Percentiles rank a stretch among this genome's conserved stretches.
These are phyloP conservation scores for Tinea pellionella DNA, from an alignment of 2,888 invertebrate genomes.

Conservation along the genomic window DNA sequence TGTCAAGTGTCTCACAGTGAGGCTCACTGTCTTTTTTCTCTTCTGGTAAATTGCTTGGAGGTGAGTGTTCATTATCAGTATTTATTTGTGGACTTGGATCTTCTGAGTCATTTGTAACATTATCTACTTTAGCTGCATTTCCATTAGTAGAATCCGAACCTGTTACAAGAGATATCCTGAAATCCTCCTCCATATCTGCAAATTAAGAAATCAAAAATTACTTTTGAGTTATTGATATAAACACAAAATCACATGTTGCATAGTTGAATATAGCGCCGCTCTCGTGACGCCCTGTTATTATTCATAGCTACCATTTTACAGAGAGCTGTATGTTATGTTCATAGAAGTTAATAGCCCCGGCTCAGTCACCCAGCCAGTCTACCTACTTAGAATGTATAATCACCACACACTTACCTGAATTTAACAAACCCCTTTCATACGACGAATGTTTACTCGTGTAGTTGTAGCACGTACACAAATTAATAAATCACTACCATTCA, in stretches of 20 bases:
- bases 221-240: no score
- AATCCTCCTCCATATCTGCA: not conserved
- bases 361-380: conserved; percentile 38
- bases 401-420: conserved; percentile 49
- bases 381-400: conserved; percentile 48
- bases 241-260: not conserved
- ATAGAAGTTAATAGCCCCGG: conserved; percentile 47
- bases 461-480: not conserved
- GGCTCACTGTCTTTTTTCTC: no score
- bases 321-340: not conserved
- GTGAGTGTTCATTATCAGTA: no score
- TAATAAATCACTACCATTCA: not conserved
- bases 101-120: not conserved
- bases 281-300: not conserved
- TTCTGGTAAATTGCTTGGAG: no score
- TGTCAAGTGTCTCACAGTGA: no score
- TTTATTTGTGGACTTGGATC: no score
- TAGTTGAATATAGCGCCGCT: not conserved
- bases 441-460: conserved; percentile 8
- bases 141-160: not conserved
- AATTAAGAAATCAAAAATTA: not conserved
- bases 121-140: not conserved
- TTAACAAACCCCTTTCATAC: conserved; percentile 18
- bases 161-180: not conserved
- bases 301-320: not conserved